Evolutionary conservation across 2,888 invertebrate genomes (phyloP).

Genomic region (Folsomia manolachei): DNA sequence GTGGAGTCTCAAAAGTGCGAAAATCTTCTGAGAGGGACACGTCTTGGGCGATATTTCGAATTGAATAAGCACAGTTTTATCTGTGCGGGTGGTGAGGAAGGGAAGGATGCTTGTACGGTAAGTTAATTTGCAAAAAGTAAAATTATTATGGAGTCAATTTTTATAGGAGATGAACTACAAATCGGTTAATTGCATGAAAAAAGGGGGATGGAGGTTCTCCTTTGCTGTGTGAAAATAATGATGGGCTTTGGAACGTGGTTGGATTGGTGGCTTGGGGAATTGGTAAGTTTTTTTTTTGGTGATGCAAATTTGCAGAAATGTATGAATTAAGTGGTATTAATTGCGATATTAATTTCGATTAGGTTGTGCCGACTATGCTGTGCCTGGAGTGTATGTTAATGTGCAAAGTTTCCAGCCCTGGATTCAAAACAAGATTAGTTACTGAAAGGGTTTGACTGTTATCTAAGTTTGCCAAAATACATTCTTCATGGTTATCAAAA

Average conservation of each 20-base stretch:
- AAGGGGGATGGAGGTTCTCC: conserved; percentile 75
- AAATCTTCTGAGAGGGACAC: conserved; percentile 62
- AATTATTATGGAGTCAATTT: conserved; percentile 26
- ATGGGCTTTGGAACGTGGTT: conserved; percentile 62
- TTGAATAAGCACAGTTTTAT: conserved; percentile 68
- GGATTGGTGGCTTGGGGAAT: conserved; percentile 74
- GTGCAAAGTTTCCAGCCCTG: conserved; percentile 66
- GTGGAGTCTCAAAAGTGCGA: conserved; percentile 67
- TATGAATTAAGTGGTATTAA: background rate
- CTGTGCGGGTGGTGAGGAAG: conserved; percentile 74
- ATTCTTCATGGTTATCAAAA: no score
- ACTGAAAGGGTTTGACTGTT: no score
- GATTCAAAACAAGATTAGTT: conserved; percentile 56
- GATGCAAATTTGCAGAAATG: background rate
- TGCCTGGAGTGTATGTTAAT: conserved; percentile 76
- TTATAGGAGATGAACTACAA: background rate
- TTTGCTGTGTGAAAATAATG: conserved; percentile 62
- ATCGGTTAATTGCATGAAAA: conserved; percentile 44
- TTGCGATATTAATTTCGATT: background rate
- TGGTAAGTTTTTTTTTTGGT: conserved; percentile 49
- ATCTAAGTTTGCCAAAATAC: no score
- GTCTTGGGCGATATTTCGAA: conserved; percentile 64
- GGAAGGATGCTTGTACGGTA: conserved; percentile 76
- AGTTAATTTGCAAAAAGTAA: conserved; percentile 50
- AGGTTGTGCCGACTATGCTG: conserved; percentile 65